Percentiles rank a stretch among this genome's conserved stretches.
phyloP scores from a whole-genome alignment of 2,113 vertebrate genomes.

The Tachysurus vachellii region DNA sequence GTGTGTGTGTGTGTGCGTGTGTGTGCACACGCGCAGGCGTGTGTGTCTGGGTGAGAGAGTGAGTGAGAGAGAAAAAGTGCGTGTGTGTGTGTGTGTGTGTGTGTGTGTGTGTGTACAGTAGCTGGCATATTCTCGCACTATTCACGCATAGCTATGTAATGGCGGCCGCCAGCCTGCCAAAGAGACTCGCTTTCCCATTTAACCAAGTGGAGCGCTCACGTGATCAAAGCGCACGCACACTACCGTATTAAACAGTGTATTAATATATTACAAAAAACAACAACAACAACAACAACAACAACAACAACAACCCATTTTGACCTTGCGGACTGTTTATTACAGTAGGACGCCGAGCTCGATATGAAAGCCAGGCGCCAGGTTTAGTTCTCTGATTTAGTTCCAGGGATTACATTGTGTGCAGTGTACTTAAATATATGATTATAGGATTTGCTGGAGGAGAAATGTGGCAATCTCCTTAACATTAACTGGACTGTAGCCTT shows the following conservation, averaged over 20 bases:
- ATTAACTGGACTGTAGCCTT: neutral
- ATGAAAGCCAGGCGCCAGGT: conserved; percentile 6
- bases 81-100: conserved; percentile 25
- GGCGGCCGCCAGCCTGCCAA: conserved; percentile 72
- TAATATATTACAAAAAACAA: neutral
- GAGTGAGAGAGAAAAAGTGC: neutral
- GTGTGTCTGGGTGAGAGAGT: neutral
- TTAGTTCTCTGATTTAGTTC: neutral
- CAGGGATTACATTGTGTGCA: conserved; percentile 62
- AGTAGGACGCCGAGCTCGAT: neutral
- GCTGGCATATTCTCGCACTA: conserved; percentile 59
- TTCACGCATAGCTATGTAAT: conserved; percentile 73
- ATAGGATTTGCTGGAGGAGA: neutral
- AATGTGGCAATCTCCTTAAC: neutral
- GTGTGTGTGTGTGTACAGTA: conserved; percentile 45
- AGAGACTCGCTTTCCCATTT: conserved; percentile 73
- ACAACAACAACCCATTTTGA: neutral
- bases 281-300: neutral
- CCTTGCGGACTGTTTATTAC: neutral
- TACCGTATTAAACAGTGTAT: conserved; percentile 15
- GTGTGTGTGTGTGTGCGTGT: neutral
- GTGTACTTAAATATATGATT: conserved; percentile 58
- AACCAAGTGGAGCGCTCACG: conserved; percentile 71
- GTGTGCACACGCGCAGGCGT: neutral
- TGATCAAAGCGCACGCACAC: conserved; percentile 63